These are phyloP conservation scores for Gymnothorax javanicus DNA, from an alignment of 2,797 vertebrate genomes.

Conservation along the genomic window DNA sequence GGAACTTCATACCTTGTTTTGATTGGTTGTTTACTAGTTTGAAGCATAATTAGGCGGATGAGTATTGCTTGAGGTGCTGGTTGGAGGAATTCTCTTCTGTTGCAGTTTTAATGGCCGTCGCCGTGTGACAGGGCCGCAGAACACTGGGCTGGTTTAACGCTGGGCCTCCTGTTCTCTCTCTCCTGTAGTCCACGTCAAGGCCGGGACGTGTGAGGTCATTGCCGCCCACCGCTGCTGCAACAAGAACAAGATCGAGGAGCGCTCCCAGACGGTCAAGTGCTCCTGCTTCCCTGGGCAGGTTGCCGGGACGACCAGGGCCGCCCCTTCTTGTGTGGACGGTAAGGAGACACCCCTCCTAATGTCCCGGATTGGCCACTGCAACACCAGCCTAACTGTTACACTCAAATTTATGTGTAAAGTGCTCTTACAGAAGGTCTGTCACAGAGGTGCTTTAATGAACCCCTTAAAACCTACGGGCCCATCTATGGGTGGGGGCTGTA, in stretches of 20 bases:
- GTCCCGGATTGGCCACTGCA: too few relatives aligned
- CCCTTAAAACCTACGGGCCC: too few relatives aligned
- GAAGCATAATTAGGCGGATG: background rate
- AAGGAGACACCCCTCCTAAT: constrained; percentile 54
- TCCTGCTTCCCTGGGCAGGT: constrained; percentile 97
- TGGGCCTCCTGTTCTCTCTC: too few relatives aligned
- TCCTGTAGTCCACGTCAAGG: constrained; percentile 84
- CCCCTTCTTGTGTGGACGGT: constrained; percentile 97
- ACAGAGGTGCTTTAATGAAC: too few relatives aligned
- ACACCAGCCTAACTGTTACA: too few relatives aligned
- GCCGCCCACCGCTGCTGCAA: constrained; percentile 97
- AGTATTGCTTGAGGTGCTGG: background rate
- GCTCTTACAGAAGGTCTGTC: too few relatives aligned
- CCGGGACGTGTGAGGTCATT: constrained; percentile 94
- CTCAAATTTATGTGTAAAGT: too few relatives aligned
- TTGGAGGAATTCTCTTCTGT: background rate
- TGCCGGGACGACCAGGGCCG: constrained; percentile 91
- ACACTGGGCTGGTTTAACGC: background rate
- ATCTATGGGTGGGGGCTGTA: too few relatives aligned
- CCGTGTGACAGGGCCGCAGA: background rate
- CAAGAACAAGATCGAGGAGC: constrained; percentile 95
- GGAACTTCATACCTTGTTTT: background rate
- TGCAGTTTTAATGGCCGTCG: background rate
- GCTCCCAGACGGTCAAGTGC: constrained; percentile 97
- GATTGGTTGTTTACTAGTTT: background rate